phyloP scores from a whole-genome alignment of 1,140 invertebrate species.

The Cydia amplana region DNA sequence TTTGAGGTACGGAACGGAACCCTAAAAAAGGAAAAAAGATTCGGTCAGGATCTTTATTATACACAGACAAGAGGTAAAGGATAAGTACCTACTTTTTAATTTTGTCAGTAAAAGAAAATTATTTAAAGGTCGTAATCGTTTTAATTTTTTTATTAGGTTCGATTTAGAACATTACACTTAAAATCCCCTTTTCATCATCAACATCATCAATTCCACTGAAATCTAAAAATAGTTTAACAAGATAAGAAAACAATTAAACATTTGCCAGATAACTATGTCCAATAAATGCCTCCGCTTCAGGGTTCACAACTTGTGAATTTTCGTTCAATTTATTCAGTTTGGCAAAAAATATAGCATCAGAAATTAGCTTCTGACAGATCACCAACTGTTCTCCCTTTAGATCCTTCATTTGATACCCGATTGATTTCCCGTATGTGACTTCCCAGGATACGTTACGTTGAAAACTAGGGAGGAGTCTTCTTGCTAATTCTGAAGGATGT shows the following conservation, averaged over 20 bases:
- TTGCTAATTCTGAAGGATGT: not conserved
- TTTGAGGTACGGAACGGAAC: too few species aligned
- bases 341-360: not conserved
- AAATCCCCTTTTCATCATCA: too few species aligned
- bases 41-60: too few species aligned
- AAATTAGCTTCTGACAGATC: not conserved
- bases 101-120: too few species aligned
- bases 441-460: not conserved
- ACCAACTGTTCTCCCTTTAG: not conserved
- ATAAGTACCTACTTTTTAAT: too few species aligned
- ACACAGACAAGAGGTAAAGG: too few species aligned
- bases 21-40: too few species aligned
- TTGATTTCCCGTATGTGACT: not conserved
- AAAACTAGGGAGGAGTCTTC: not conserved
- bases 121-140: too few species aligned
- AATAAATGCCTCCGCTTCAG: not conserved
- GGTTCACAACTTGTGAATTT: not conserved
- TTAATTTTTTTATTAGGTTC: too few species aligned
- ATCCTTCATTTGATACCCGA: slow-evolving; percentile 4
- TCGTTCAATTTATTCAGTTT: not conserved
- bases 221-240: not conserved
- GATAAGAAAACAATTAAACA: not conserved
- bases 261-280: not conserved
- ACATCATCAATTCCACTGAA: too few species aligned
- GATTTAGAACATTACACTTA: too few species aligned